Conservation (phyloP, 2,113 vertebrate genomes). For the Pollimyrus isidori region DNA sequence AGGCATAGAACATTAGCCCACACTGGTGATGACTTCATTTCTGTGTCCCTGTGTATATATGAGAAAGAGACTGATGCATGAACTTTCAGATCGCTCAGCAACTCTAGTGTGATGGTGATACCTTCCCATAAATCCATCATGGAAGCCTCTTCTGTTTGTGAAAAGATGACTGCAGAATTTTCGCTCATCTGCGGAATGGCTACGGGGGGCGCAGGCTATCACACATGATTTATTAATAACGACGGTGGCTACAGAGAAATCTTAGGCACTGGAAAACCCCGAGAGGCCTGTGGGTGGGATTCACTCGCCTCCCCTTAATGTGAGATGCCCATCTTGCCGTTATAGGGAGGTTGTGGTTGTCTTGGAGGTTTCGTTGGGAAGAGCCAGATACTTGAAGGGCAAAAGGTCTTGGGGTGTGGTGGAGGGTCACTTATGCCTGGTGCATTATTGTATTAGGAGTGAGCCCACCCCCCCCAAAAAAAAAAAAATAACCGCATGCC, state of each 20-base stretch:
- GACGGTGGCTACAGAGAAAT: neutral
- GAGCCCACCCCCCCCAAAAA: neutral
- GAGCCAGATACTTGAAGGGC: neutral
- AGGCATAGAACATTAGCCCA: neutral
- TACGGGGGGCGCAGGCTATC: neutral
- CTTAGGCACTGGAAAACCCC: neutral
- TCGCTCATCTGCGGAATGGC: neutral
- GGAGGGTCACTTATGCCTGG: neutral
- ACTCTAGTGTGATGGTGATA: neutral
- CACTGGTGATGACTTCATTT: neutral
- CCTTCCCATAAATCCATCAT: neutral
- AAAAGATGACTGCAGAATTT: neutral
- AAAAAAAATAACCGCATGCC: neutral
- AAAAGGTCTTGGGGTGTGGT: neutral
- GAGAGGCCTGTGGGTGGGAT: neutral
- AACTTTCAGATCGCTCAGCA: neutral
- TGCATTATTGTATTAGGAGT: neutral
- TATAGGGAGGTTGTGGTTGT: neutral
- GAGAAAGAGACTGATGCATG: neutral
- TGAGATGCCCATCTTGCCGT: neutral
- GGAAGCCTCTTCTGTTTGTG: neutral
- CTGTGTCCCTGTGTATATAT: neutral
- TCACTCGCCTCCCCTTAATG: neutral
- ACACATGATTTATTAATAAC: constrained; percentile 9
- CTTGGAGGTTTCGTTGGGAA: neutral